phyloP scores from a whole-genome alignment of 1,140 invertebrate genomes.

The Trachelipus rathkii region DNA sequence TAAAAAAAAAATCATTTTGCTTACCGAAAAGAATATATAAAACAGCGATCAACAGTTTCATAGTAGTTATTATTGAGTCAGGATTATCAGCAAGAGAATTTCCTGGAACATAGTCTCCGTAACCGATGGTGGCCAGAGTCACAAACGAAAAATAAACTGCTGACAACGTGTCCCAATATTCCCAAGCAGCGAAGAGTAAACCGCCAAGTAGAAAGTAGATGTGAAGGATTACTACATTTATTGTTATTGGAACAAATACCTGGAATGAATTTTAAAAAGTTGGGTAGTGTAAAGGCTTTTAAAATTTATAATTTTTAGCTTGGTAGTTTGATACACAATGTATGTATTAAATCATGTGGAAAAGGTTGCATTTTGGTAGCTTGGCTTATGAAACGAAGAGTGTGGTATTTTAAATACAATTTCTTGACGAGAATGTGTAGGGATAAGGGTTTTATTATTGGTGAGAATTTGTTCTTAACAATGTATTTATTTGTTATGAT shows the following conservation, averaged over 20 bases:
- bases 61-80: slow-evolving; percentile 46
- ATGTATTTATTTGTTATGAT: too few relatives aligned
- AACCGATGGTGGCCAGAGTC: slow-evolving; percentile 55
- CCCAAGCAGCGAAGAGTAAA: slow-evolving; percentile 41
- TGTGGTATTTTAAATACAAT: too few relatives aligned
- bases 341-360: too few relatives aligned
- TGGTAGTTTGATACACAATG: too few relatives aligned
- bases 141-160: slow-evolving; percentile 56
- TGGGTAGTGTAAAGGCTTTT: too few relatives aligned
- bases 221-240: slow-evolving; percentile 52
- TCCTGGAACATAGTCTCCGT: slow-evolving; percentile 55
- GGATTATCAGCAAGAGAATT: slow-evolving; percentile 35
- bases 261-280: not conserved
- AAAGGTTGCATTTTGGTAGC: too few relatives aligned
- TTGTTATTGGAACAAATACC: slow-evolving; percentile 44
- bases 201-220: slow-evolving; percentile 53
- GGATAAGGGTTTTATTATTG: too few relatives aligned
- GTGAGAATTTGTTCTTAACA: too few relatives aligned
- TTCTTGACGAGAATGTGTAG: too few relatives aligned
- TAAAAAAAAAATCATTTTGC: not conserved
- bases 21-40: slow-evolving; percentile 55
- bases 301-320: too few relatives aligned
- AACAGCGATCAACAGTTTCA: slow-evolving; percentile 46
- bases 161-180: slow-evolving; percentile 52
- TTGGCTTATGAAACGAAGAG: too few relatives aligned